These are phyloP conservation scores for Apogon talboti DNA, from an alignment of 2,797 vertebrate species.

Conservation along the genomic window DNA sequence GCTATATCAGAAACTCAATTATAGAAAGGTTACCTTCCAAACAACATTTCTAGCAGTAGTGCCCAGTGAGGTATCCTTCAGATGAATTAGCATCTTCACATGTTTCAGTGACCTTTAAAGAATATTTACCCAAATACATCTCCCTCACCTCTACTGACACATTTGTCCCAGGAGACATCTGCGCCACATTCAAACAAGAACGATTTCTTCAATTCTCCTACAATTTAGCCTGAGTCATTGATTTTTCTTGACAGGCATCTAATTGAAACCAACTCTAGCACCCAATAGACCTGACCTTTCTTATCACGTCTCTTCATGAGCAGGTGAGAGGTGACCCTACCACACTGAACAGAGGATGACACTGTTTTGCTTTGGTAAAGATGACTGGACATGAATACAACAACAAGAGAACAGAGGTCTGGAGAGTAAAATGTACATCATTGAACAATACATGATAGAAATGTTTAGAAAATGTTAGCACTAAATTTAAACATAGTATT, in stretches of 20 bases:
- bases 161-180: slow-evolving; percentile 52
- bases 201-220: slow-evolving; percentile 67
- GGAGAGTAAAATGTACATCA: background rate
- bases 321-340: slow-evolving; percentile 25
- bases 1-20: slow-evolving; percentile 28
- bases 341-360: slow-evolving; percentile 16
- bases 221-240: slow-evolving; percentile 70
- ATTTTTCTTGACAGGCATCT: slow-evolving; percentile 68
- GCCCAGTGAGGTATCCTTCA: slow-evolving; percentile 7
- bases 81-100: slow-evolving; percentile 47
- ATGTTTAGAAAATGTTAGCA: background rate
- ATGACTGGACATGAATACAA: slow-evolving; percentile 3
- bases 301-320: slow-evolving; percentile 40
- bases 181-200: slow-evolving; percentile 58
- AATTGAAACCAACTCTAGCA: slow-evolving; percentile 70
- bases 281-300: slow-evolving; percentile 40
- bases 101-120: slow-evolving; percentile 35
- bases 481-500: background rate
- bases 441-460: background rate
- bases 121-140: slow-evolving; percentile 61
- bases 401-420: background rate
- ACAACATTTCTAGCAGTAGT: slow-evolving; percentile 26
- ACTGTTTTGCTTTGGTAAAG: slow-evolving; percentile 18
- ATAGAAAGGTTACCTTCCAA: slow-evolving; percentile 39
- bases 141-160: slow-evolving; percentile 48